A percentile compares a stretch with the other conserved stretches of the same genome.
Conservation (phyloP, 2,888 invertebrate genomes). For the Sesamia inferens region DNA sequence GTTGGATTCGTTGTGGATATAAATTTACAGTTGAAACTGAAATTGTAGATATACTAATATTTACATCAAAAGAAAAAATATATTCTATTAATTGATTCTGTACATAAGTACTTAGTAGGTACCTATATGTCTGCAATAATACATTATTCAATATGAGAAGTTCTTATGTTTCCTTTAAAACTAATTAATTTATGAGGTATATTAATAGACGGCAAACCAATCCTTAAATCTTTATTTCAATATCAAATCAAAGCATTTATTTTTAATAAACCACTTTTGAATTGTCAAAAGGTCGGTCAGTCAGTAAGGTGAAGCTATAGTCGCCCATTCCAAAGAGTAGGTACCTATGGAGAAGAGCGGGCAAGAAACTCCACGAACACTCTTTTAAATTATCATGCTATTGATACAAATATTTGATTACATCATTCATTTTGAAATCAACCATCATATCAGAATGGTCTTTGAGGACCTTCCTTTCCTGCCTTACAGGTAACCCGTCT, state of each 20-base stretch:
- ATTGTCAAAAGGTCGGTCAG: too few relatives aligned
- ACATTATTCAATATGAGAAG: not conserved
- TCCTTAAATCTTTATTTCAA: too few relatives aligned
- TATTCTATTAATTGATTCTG: constrained; percentile 14
- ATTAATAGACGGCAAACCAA: not conserved
- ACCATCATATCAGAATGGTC: too few relatives aligned
- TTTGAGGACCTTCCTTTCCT: not conserved
- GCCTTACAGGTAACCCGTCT: not conserved
- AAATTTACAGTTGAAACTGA: not conserved
- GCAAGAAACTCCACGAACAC: too few relatives aligned
- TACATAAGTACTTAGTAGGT: not conserved
- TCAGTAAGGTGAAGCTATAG: too few relatives aligned
- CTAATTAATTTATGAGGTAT: not conserved
- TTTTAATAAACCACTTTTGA: too few relatives aligned
- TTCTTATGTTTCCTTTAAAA: not conserved
- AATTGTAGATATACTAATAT: not conserved
- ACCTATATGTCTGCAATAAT: not conserved
- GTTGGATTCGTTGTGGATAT: not conserved
- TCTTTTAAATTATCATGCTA: too few relatives aligned
- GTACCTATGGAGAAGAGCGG: too few relatives aligned
- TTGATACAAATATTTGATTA: too few relatives aligned
- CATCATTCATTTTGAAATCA: too few relatives aligned
- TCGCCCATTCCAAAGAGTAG: too few relatives aligned
- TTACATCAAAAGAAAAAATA: not conserved
- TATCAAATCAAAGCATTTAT: too few relatives aligned